A percentile compares a stretch with the other conserved stretches of the same genome.
Conservation (phyloP, 2,113 vertebrate genomes). For the Sterna hirundo region DNA sequence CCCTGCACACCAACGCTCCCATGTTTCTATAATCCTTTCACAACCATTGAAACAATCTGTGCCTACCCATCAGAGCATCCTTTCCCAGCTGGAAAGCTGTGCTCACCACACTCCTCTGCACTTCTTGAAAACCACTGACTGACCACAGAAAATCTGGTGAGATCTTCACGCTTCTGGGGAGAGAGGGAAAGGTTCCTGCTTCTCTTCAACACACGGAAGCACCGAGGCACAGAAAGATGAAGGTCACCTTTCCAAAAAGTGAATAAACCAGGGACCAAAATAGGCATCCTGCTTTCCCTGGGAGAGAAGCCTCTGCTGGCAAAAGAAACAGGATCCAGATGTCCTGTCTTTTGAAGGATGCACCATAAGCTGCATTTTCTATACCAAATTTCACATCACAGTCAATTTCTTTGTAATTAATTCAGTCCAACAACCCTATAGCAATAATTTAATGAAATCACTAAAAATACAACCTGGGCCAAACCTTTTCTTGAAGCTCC, state of each 20-base stretch:
- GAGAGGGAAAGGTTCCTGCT: neutral
- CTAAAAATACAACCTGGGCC: neutral
- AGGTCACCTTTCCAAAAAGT: neutral
- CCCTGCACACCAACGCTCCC: neutral
- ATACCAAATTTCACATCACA: neutral
- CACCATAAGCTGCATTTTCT: neutral
- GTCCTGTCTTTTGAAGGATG: neutral
- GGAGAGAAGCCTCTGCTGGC: neutral
- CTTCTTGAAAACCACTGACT: neutral
- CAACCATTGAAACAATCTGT: neutral
- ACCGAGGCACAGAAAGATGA: neutral
- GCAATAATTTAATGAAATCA: neutral
- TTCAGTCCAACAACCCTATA: neutral
- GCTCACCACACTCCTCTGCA: neutral
- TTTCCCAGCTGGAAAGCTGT: neutral
- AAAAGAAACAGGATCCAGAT: neutral
- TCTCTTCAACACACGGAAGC: neutral
- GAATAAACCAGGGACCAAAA: neutral
- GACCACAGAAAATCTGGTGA: neutral
- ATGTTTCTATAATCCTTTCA: neutral
- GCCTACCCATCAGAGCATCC: neutral
- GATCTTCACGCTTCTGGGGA: neutral
- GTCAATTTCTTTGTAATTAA: neutral
- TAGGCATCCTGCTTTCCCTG: neutral
- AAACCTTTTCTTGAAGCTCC: neutral